Evolutionary conservation across 1,140 invertebrate species (phyloP), one percentile per base, ranked within the genome.

Genomic region (Halyomorpha halys): DNA sequence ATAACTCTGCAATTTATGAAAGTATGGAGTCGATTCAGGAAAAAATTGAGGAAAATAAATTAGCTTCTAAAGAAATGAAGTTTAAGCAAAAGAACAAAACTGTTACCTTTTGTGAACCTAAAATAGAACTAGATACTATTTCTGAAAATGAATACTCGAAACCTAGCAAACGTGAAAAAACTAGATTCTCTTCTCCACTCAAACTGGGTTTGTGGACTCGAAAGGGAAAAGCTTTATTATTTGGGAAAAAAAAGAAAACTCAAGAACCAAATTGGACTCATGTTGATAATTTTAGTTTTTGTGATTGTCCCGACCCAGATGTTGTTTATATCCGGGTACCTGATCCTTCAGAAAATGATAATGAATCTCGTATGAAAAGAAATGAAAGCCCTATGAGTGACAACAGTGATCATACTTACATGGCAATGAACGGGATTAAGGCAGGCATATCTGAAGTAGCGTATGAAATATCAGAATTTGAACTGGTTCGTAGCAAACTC

Each of bases 301-400:
- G 53, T 25, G 23, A 19, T 23, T 56, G 53, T 25, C 15, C 18
- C 11, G 53, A 23, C 18, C 53, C 53, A 56, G 53, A 56, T 23
- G 18, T 23, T 3, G 53, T 56, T 15, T 56, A 56, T 25, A 23
- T 56, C 4, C 19, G 53, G 9, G 53, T 56, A 11, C 53, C 53
- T 16, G 23, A 25, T 19, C 19, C 53, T 25, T 23, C 53, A 1
- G 34, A 39, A 13, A 39, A 39, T 8, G 34, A 11, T 8, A 6
- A 39, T 8, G 18, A 19, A 16, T 56, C 53, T 25, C 18, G 53
- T 6, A 25, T 16, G 6, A 56, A 56, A 25, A 19, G 53, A 11
- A 56, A 56, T 56, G 53, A 56, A 56, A 56, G 53, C 15, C 53
- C 53, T 18, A 5, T 27, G 23, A 56, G 53, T 27, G 53, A 56